Conservation (phyloP, 2,113 vertebrate species). For the Theristicus caerulescens region DNA sequence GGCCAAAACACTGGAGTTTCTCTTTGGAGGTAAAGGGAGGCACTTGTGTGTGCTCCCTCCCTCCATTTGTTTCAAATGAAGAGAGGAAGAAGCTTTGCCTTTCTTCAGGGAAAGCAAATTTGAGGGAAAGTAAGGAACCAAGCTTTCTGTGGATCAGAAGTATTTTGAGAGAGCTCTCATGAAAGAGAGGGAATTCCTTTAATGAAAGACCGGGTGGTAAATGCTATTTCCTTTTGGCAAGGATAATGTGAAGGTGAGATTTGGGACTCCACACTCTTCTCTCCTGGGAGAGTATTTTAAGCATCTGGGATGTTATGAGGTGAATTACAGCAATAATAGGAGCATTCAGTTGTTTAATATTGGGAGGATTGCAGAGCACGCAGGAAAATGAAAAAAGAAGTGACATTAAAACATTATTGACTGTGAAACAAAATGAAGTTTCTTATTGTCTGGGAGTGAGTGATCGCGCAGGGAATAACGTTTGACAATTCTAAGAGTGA, state of each 20-base stretch:
- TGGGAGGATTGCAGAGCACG: not conserved
- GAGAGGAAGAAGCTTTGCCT: not conserved
- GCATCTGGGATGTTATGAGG: not conserved
- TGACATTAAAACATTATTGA: slow-evolving; percentile 46
- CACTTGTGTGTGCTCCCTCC: not conserved
- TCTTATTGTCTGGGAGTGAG: slow-evolving; percentile 40
- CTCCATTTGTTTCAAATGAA: not conserved
- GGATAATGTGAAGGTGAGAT: slow-evolving; percentile 19
- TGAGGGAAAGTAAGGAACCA: not conserved
- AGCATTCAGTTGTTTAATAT: slow-evolving; percentile 8
- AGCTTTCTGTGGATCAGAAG: not conserved
- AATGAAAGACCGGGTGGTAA: not conserved
- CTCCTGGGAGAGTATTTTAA: slow-evolving; percentile 8
- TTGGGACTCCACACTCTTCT: not conserved
- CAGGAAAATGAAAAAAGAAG: not conserved
- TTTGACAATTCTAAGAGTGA: slow-evolving; percentile 45
- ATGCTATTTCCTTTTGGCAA: not conserved
- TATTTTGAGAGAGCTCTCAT: not conserved
- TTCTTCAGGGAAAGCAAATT: not conserved
- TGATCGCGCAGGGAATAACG: not conserved
- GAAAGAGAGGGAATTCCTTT: slow-evolving; percentile 17
- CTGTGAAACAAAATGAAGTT: slow-evolving; percentile 52
- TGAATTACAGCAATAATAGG: slow-evolving; percentile 28
- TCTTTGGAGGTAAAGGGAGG: not conserved
- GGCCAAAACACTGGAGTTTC: not conserved